Percentiles rank a stretch among this genome's conserved stretches.
phyloP scores from a whole-genome alignment of 2,888 invertebrate species.

The Incurvaria masculella region DNA sequence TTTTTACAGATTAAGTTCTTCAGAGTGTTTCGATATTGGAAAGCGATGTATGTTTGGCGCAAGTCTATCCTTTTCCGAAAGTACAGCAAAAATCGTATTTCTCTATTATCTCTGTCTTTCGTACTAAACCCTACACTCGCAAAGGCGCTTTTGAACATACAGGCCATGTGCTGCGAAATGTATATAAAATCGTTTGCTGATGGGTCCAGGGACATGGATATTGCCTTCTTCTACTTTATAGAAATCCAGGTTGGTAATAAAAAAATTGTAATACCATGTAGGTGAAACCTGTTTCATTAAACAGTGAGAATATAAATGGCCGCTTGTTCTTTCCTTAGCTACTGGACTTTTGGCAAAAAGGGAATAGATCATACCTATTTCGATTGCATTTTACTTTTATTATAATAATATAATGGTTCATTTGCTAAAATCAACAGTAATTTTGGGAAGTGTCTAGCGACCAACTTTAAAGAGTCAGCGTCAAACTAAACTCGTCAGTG shows the following conservation, averaged over 20 bases:
- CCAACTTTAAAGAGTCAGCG: too few species aligned
- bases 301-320: too few species aligned
- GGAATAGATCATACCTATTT: too few species aligned
- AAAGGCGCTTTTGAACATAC: slow-evolving; percentile 67
- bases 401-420: too few species aligned
- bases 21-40: slow-evolving; percentile 67
- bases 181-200: slow-evolving; percentile 62
- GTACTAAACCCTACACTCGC: slow-evolving; percentile 69
- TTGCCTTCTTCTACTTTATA: slow-evolving; percentile 64
- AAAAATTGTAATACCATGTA: too few species aligned
- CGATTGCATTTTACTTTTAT: not conserved
- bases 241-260: slow-evolving; percentile 63
- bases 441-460: too few species aligned
- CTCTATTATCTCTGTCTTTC: slow-evolving; percentile 67
- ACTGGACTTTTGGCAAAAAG: too few species aligned
- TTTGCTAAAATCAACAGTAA: too few species aligned
- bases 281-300: slow-evolving; percentile 1
- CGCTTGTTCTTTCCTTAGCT: too few species aligned
- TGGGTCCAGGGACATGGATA: slow-evolving; percentile 43
- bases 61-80: slow-evolving; percentile 71
- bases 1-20: slow-evolving; percentile 62
- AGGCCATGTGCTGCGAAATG: slow-evolving; percentile 65
- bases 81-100: slow-evolving; percentile 54
- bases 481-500: too few species aligned
- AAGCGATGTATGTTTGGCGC: slow-evolving; percentile 79